Base-by-base conservation (phyloP, 1,140 invertebrate species). In the Amphibalanus amphitrite region DNA sequence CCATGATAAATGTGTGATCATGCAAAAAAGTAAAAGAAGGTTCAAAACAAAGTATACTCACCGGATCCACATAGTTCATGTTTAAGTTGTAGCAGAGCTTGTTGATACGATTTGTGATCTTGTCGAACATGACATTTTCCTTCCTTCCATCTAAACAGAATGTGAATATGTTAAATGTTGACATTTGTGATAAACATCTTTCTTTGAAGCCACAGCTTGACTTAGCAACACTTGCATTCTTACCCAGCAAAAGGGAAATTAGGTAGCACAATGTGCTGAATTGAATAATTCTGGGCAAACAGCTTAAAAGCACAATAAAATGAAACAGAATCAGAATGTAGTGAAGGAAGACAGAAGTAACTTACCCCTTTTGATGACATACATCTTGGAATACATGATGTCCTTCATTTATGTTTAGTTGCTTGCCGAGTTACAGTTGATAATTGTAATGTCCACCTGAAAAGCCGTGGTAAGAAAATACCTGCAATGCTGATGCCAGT, bases 31-130 rank as follows among this genome's bases (percentile, higher is more conserved):
- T 1, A 40, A 69, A 13, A 17, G 10, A 1, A 29, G 29, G 4
- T 28, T 70, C n/a, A 47, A 59, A 28, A 67, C 38, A 70, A 71
- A 25, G 40, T 29, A 26, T 71, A 85, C 85, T 87, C 85, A 96
- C 93, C 29, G 96, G 94, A 81, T 98, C 93, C 65, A 98, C 88
- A 84, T 91, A 97, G 72, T 98, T 93, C 86, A 90, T 91, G 79
- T 98, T 93, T 4, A 98, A 83, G 40, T 92, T 92, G 84, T 97
- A 97, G 78, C 96, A 97, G 69, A 98, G 83, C 78, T 98, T 98
- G 77, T 90, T 86, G 47, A 99, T 94, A 76, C 96, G 84, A 0
- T 91, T 94, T 1, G 95, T 98, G 72, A 99, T 98, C 85, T 99
- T 98, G 80, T 98, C 95, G 81, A 97, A 93, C 81, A 95, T 91